Percentiles rank a stretch among this genome's conserved stretches.
These are phyloP conservation scores for Tenualosa ilisha DNA, from an alignment of 2,797 vertebrate genomes.

Conservation along the genomic window DNA sequence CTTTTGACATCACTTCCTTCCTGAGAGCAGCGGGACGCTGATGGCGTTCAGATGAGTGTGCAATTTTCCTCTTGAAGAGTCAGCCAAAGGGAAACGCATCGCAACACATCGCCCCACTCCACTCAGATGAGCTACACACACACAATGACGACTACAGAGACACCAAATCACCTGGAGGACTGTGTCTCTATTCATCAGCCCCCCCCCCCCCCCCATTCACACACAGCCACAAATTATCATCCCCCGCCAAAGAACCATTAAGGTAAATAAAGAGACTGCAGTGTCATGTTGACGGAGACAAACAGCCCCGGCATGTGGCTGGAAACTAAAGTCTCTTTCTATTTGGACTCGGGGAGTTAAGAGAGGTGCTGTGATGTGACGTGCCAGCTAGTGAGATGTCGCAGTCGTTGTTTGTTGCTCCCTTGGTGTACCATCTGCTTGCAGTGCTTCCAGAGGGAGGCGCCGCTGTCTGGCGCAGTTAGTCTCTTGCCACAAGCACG, in stretches of 20 bases:
- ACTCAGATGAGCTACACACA: background rate
- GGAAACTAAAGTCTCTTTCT: background rate
- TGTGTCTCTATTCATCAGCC: background rate
- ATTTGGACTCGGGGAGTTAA: background rate
- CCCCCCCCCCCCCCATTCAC: background rate
- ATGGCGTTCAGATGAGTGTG: background rate
- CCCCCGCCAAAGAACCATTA: background rate
- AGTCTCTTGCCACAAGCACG: background rate
- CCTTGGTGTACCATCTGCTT: background rate
- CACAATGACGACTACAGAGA: background rate
- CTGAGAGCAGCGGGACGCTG: background rate
- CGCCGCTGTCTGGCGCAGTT: background rate
- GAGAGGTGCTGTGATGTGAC: background rate
- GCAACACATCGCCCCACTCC: no score
- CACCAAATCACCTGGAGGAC: background rate
- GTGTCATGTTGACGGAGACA: background rate
- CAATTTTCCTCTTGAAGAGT: background rate
- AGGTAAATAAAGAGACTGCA: background rate
- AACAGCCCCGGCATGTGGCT: background rate
- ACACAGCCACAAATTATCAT: background rate
- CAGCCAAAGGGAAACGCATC: background rate
- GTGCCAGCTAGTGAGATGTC: background rate
- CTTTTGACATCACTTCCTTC: background rate
- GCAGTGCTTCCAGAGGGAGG: background rate
- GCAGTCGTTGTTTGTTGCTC: background rate